phyloP scores from a whole-genome alignment of 2,888 invertebrate species.

The Pollenia amentaria region DNA sequence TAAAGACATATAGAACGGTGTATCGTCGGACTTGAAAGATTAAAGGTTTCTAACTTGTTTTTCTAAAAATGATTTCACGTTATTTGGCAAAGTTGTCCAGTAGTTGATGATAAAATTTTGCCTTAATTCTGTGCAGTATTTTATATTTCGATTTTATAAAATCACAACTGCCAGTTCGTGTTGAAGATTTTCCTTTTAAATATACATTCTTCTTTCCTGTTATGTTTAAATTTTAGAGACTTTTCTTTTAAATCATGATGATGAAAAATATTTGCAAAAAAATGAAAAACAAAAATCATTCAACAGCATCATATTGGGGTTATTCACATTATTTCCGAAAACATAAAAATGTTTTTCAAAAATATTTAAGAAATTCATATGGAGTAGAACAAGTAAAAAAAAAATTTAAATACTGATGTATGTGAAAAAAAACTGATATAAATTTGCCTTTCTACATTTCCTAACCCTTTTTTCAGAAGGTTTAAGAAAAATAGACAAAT shows the following conservation, averaged over 20 bases:
- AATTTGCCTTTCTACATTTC: constrained; percentile 9
- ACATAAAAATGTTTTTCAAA: constrained; percentile 37
- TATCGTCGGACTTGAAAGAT: too few species aligned
- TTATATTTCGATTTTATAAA: too few species aligned
- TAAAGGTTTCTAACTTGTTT: too few species aligned
- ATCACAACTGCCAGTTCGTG: neutral
- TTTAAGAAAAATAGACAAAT: neutral
- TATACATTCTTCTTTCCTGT: neutral
- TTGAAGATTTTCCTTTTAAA: constrained; percentile 1
- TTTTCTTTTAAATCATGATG: constrained; percentile 12
- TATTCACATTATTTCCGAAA: constrained; percentile 54
- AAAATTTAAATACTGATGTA: neutral
- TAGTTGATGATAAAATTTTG: too few species aligned
- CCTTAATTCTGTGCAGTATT: too few species aligned
- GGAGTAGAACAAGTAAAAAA: neutral
- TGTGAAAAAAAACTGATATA: neutral
- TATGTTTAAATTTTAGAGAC: neutral
- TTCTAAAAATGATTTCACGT: too few species aligned
- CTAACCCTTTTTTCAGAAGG: constrained; percentile 12
- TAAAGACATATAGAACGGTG: too few species aligned
- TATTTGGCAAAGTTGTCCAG: too few species aligned
- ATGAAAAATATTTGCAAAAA: constrained; percentile 36
- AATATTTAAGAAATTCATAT: constrained; percentile 50
- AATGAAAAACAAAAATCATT: constrained; percentile 12
- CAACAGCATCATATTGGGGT: constrained; percentile 33